phyloP scores from a whole-genome alignment of 2,113 vertebrate genomes.

The Oncorhynchus kisutch region DNA sequence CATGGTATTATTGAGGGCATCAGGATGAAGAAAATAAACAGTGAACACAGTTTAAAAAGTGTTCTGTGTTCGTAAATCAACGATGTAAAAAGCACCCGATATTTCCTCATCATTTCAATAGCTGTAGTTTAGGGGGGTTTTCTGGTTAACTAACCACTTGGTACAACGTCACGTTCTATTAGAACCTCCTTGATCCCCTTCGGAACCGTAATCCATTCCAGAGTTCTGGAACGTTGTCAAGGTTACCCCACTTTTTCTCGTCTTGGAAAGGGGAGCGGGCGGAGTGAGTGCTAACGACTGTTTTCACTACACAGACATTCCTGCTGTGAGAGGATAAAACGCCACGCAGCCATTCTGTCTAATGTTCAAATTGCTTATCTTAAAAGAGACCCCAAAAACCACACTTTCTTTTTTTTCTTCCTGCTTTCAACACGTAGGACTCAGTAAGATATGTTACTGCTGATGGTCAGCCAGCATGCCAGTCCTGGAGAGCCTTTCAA shows the following conservation, averaged over 20 bases:
- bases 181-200: constrained; percentile 58
- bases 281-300: constrained; percentile 47
- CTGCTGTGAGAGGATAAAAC: constrained; percentile 53
- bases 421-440: constrained; percentile 45
- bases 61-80: constrained; percentile 6
- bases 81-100: not conserved
- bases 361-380: constrained; percentile 54
- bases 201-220: constrained; percentile 65
- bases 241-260: constrained; percentile 37
- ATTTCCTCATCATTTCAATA: constrained; percentile 34
- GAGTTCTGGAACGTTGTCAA: constrained; percentile 62
- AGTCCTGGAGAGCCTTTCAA: constrained; percentile 1
- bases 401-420: constrained; percentile 10
- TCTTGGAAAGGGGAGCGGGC: constrained; percentile 30
- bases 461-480: constrained; percentile 43
- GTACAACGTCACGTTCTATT: constrained; percentile 59
- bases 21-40: not conserved
- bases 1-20: not conserved
- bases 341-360: constrained; percentile 8
- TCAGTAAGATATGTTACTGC: constrained; percentile 13
- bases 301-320: constrained; percentile 55
- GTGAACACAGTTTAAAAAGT: not conserved
- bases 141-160: constrained; percentile 45
- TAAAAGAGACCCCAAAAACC: constrained; percentile 54
- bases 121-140: constrained; percentile 22